Evolutionary conservation across 1,140 invertebrate genomes (phyloP).

Genomic region (Lithobius niger): DNA sequence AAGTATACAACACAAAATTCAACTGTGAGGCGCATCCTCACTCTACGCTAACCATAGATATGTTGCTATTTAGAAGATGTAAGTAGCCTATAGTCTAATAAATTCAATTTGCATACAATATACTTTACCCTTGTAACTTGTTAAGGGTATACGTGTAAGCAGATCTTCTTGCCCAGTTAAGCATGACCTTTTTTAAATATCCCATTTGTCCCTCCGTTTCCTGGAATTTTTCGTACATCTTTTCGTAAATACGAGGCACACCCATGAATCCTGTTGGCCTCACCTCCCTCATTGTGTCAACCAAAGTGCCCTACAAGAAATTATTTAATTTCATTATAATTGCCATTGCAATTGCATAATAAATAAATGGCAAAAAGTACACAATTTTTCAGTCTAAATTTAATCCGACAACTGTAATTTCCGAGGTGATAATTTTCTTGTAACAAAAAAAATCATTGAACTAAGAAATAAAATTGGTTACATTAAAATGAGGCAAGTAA

Average conservation of each 20-base stretch:
- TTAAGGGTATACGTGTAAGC: too few relatives aligned
- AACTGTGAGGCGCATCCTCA: too few relatives aligned
- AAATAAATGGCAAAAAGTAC: not conserved
- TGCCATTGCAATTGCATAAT: too few relatives aligned
- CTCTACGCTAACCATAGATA: too few relatives aligned
- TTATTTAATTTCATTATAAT: not conserved
- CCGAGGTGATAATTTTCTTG: not conserved
- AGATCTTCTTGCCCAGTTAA: slow-evolving; percentile 59
- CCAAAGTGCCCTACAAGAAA: slow-evolving; percentile 45
- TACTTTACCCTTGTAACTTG: too few relatives aligned
- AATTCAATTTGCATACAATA: too few relatives aligned
- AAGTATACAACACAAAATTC: too few relatives aligned
- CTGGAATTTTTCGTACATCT: slow-evolving; percentile 76
- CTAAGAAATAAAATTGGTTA: not conserved
- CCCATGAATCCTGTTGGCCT: slow-evolving; percentile 68
- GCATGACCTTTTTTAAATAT: slow-evolving; percentile 49
- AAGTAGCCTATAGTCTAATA: too few relatives aligned
- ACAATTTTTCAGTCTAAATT: slow-evolving; percentile 1
- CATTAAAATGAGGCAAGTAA: too few relatives aligned
- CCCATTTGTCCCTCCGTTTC: slow-evolving; percentile 48
- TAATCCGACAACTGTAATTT: not conserved
- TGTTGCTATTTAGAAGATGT: too few relatives aligned
- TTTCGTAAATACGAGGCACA: slow-evolving; percentile 85
- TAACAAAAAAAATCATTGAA: not conserved
- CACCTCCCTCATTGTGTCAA: slow-evolving; percentile 57